phyloP scores from a whole-genome alignment of 1,140 invertebrate genomes.

The Phocides pigmalion region DNA sequence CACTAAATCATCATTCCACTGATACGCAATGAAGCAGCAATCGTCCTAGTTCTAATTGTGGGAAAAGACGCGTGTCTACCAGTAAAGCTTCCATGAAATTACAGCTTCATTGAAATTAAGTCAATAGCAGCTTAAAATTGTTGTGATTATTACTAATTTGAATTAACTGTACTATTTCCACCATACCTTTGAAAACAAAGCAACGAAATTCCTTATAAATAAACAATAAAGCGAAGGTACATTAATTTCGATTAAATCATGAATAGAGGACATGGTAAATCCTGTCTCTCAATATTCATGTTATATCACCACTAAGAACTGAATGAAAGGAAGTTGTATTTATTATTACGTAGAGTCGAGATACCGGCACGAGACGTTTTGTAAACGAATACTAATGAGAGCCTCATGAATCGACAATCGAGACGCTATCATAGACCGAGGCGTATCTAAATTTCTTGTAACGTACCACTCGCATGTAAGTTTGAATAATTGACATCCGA shows the following conservation, averaged over 20 bases:
- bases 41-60: no score
- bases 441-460: constrained; percentile 29
- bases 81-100: no score
- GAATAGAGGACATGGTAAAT: constrained; percentile 6
- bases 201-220: no score
- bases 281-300: constrained; percentile 48
- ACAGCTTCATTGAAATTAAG: no score
- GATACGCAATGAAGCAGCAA: no score
- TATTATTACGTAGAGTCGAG: constrained; percentile 49
- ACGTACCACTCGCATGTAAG: constrained; percentile 18
- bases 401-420: constrained; percentile 26
- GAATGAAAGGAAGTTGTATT: constrained; percentile 58
- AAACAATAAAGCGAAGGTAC: no score
- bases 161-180: no score
- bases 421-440: constrained; percentile 25
- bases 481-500: constrained; percentile 35
- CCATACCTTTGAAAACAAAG: no score
- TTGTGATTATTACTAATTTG: no score
- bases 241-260: constrained; percentile 2
- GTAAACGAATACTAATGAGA: constrained; percentile 51
- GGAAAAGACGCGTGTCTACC: no score
- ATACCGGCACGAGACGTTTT: constrained; percentile 43
- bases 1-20: no score
- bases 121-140: no score
- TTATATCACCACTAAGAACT: constrained; percentile 37